Evolutionary conservation across 2,888 invertebrate species (phyloP).

Genomic region (Hartigia nigra): DNA sequence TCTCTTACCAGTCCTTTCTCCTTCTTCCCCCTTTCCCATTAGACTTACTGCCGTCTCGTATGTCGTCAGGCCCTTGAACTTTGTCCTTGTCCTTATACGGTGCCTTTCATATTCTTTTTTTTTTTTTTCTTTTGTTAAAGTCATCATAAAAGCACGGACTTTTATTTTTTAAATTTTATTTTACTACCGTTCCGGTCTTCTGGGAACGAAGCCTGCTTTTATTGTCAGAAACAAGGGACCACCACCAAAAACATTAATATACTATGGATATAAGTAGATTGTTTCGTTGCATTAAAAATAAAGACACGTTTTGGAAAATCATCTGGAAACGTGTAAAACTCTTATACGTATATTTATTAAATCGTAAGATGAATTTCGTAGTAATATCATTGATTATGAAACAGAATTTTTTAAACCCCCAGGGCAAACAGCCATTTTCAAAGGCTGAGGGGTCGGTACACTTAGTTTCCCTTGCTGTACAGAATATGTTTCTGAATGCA

Average conservation of each 20-base stretch:
- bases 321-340: not conserved
- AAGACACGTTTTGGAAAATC: not conserved
- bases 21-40: conserved; percentile 10
- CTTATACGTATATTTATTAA: not conserved
- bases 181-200: not conserved
- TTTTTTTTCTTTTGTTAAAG: conserved; percentile 6
- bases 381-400: not conserved
- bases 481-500: not conserved
- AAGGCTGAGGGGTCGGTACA: not conserved
- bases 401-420: not conserved
- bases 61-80: not conserved
- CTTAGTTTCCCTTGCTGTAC: not conserved
- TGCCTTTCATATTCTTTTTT: conserved; percentile 16
- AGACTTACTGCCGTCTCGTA: not conserved
- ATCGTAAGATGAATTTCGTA: not conserved
- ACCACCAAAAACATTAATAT: not conserved
- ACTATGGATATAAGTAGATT: not conserved
- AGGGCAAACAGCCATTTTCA: not conserved
- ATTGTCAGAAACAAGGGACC: not conserved
- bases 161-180: not conserved
- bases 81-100: not conserved
- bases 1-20: conserved; percentile 22
- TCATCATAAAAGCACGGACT: not conserved
- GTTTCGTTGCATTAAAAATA: not conserved
- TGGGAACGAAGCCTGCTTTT: not conserved